Base-by-base conservation (phyloP, 2,888 invertebrate genomes). In the Elmis aenea region DNA sequence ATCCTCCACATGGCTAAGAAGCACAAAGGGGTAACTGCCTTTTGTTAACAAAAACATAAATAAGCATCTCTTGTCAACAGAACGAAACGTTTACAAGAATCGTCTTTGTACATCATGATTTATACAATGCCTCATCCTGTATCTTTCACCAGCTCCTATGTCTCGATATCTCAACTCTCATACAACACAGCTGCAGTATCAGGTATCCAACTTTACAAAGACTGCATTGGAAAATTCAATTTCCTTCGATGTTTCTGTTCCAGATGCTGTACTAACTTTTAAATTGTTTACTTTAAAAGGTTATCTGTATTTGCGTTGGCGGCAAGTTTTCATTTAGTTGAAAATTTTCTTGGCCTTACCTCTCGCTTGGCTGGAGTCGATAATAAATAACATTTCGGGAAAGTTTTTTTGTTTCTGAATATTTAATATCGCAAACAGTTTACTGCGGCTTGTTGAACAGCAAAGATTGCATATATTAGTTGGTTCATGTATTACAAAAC, bases 251-350 rank as follows among this genome's bases (percentile, higher is more conserved):
- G 37, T 36, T 44, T 49, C 46, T 33, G 34, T 38, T 44, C 39
- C 51, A 51, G 49, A 51, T 49, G 51, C 42, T 47, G 32, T 37
- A 20, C 38, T 33, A 29, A 37, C 43, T 36, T 42, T 40, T 30
- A 42, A 49, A 49, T 46, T 48, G 47, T 48, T 51, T 50, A 48
- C 38, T 42, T 44, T 48, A 48, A 50, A 46, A 30, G 38, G 44
- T 42, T 45, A 38, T 37, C 40, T 42, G 40, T 31, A 36, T 35
- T 41, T 13, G 31, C 30, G 35, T 28, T 18, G n/a, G 21, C 15
- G 34, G 33, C 36, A 32, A 23, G 30, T 20, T 31, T 36, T 21
- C 27, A 14, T 41, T 31, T 32, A 35, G 31, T 23, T 26, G 5
- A n/a, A n/a, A n/a, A n/a, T n/a, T n/a, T n/a, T n/a, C n/a, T n/a